Percentiles rank a stretch among this genome's conserved stretches.
phyloP scores from a whole-genome alignment of 2,113 vertebrate genomes.

The Cairina moschata region DNA sequence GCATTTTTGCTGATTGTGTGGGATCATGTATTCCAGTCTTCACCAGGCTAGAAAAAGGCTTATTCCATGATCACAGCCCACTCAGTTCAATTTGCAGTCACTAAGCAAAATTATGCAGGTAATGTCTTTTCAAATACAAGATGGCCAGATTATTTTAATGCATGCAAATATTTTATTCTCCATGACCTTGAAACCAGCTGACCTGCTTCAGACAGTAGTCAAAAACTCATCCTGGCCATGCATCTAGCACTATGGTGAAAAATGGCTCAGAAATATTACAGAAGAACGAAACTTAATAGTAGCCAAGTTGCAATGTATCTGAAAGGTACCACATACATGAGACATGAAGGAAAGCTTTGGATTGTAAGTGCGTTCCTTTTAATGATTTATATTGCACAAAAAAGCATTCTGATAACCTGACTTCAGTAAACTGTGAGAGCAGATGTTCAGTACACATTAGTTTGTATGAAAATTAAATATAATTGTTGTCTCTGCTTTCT shows the following conservation, averaged over 20 bases:
- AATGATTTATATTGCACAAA: not conserved
- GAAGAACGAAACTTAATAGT: not conserved
- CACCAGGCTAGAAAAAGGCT: not conserved
- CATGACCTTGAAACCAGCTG: not conserved
- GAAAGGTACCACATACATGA: not conserved
- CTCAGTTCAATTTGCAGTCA: not conserved
- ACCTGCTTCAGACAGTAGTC: not conserved
- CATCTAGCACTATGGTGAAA: not conserved
- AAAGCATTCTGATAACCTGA: not conserved
- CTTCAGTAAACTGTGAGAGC: not conserved
- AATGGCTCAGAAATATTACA: not conserved
- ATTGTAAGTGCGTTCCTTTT: not conserved
- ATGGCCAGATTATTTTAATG: not conserved
- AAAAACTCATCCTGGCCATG: not conserved
- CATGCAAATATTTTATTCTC: not conserved
- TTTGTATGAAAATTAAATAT: not conserved
- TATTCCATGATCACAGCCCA: fast-evolving
- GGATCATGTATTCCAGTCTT: not conserved
- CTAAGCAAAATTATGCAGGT: not conserved
- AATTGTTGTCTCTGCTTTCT: not conserved
- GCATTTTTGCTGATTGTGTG: not conserved
- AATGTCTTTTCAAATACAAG: not conserved
- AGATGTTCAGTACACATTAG: not conserved
- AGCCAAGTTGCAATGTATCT: not conserved
- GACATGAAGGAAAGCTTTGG: not conserved